Evolutionary conservation across 2,113 vertebrate genomes (phyloP).

Genomic region (Emydocephalus ijimae): DNA sequence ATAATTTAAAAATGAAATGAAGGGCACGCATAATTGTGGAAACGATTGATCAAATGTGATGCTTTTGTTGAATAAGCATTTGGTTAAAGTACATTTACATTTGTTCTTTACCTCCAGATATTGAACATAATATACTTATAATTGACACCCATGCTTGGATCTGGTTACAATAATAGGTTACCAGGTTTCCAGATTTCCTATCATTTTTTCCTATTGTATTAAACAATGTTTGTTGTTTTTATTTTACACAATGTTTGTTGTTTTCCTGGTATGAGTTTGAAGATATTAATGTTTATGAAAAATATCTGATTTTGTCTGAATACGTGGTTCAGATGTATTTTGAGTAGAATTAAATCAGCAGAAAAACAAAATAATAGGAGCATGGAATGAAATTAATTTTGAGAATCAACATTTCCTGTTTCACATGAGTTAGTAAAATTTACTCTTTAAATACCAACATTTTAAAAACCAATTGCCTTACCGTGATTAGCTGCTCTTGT

Average conservation of each 20-base stretch:
- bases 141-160: background rate
- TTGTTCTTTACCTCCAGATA: background rate
- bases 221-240: background rate
- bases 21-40: background rate
- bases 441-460: background rate
- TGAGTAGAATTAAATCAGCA: background rate
- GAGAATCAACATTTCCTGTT: background rate
- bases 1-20: background rate
- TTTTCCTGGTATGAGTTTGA: background rate
- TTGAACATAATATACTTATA: background rate
- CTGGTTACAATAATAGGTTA: background rate
- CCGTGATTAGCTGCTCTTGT: accelerated
- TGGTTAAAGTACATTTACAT: background rate
- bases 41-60: background rate
- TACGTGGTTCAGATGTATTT: background rate
- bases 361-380: background rate
- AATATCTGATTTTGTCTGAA: background rate
- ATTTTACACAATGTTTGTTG: background rate
- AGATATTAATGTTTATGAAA: background rate
- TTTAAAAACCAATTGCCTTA: accelerated
- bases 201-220: background rate
- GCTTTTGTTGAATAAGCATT: background rate
- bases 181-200: background rate
- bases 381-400: accelerated
- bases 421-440: background rate